phyloP scores from a whole-genome alignment of 2,113 vertebrate genomes.

The Oreamnos americanus region DNA sequence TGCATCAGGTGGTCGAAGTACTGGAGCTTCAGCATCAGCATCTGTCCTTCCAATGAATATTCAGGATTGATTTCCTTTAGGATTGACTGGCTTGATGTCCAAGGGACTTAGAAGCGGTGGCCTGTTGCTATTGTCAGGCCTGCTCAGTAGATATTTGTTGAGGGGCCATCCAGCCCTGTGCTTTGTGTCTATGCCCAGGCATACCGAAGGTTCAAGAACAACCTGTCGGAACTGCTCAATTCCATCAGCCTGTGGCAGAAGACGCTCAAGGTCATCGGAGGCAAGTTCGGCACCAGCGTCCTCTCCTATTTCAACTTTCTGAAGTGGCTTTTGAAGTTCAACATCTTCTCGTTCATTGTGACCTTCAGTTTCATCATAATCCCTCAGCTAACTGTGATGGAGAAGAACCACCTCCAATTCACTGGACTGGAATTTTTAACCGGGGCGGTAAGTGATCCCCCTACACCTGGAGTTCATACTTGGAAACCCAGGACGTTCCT shows the following conservation, averaged over 20 bases:
- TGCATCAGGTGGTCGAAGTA: not conserved
- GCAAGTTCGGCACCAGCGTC: constrained; percentile 92
- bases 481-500: not conserved
- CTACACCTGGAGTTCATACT: not conserved
- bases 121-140: rapidly evolving
- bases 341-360: constrained; percentile 91
- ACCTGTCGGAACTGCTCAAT: constrained; percentile 74
- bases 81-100: not conserved
- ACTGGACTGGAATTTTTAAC: constrained; percentile 91
- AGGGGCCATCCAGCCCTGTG: rapidly evolving
- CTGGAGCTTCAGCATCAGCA: not conserved
- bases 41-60: not conserved
- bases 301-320: constrained; percentile 94
- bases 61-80: not conserved
- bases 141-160: not conserved
- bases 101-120: not conserved
- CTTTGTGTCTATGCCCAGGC: constrained; percentile 75
- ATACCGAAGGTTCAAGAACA: constrained; percentile 79
- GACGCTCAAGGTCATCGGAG: constrained; percentile 90
- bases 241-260: constrained; percentile 84
- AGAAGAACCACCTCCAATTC: constrained; percentile 81
- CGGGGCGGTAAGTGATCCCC: constrained; percentile 87
- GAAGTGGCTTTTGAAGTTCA: constrained; percentile 93
- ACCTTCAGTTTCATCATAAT: constrained; percentile 94
- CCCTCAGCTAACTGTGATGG: constrained; percentile 84